A percentile compares a stretch with the other conserved stretches of the same genome.
Conservation (phyloP, 2,888 invertebrate genomes). For the Cyaniris semiargus region DNA sequence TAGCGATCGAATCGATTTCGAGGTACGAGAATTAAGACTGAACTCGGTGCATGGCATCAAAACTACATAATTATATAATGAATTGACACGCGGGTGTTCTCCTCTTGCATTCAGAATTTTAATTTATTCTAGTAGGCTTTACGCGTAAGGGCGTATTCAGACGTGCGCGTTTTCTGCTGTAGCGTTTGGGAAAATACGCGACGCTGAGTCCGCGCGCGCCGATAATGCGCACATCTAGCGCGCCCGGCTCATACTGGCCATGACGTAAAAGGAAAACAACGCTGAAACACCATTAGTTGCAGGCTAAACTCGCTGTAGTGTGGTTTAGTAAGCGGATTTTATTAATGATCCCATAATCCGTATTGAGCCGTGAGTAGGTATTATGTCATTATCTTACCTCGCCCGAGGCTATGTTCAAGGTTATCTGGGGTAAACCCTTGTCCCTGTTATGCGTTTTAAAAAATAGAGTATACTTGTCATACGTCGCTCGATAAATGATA, state of each 20-base stretch:
- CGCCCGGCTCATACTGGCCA: too few relatives aligned
- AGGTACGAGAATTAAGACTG: neutral
- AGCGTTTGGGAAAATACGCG: too few relatives aligned
- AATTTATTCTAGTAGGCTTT: too few relatives aligned
- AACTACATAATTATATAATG: neutral
- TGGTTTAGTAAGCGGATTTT: constrained; percentile 21
- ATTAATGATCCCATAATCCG: constrained; percentile 21
- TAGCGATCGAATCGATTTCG: neutral
- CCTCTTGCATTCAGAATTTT: too few relatives aligned
- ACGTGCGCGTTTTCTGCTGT: too few relatives aligned
- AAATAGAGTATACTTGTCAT: neutral
- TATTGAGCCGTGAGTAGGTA: constrained; percentile 6
- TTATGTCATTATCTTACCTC: neutral
- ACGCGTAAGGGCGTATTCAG: too few relatives aligned
- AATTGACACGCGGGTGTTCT: too few relatives aligned
- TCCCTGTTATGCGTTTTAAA: neutral
- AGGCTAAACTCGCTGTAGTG: neutral
- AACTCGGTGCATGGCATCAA: neutral
- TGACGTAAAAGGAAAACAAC: neutral
- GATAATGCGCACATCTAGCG: too few relatives aligned
- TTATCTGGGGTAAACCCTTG: neutral
- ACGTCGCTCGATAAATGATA: neutral
- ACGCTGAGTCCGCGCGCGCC: too few relatives aligned
- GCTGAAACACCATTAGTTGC: neutral
- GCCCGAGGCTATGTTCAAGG: neutral